Percentiles rank a stretch among this genome's conserved stretches.
Conservation (phyloP, 2,888 invertebrate genomes). For the Andrena marginata region DNA sequence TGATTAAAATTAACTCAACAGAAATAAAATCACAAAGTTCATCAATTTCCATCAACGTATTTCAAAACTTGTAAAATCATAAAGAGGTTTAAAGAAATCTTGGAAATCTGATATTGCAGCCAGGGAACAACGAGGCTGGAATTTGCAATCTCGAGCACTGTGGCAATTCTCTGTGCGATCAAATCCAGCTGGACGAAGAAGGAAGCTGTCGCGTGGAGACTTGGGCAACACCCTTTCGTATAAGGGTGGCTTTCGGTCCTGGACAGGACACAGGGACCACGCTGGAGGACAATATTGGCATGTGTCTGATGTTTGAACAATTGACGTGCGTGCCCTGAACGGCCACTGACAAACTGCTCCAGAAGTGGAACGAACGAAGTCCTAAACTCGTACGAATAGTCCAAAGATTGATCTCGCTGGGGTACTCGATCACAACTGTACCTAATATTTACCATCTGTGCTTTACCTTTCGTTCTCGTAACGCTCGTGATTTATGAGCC, state of each 20-base stretch:
- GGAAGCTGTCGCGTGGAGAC: slow-evolving; percentile 90
- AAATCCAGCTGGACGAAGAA: slow-evolving; percentile 83
- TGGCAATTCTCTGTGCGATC: slow-evolving; percentile 90
- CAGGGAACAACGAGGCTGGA: slow-evolving; percentile 87
- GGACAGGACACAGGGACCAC: slow-evolving; percentile 86
- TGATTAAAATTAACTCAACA: no score
- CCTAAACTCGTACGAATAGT: slow-evolving; percentile 1
- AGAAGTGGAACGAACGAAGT: background rate
- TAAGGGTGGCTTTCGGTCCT: slow-evolving; percentile 92
- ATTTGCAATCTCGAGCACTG: slow-evolving; percentile 93
- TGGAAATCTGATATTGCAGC: slow-evolving; percentile 84
- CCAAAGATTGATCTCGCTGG: slow-evolving; percentile 1
- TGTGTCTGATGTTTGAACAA: slow-evolving; percentile 91
- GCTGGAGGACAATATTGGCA: slow-evolving; percentile 93
- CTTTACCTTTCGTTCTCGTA: no score
- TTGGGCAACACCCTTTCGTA: slow-evolving; percentile 91
- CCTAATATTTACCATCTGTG: no score
- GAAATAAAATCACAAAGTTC: no score
- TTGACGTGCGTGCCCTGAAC: slow-evolving; percentile 87
- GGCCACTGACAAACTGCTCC: slow-evolving; percentile 7
- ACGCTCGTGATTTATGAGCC: no score
- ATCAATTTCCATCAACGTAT: no score
- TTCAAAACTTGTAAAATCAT: no score
- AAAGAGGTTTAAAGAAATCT: background rate
- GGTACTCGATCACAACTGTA: no score